phyloP scores from a whole-genome alignment of 2,797 vertebrate species.

The Erithacus rubecula region DNA sequence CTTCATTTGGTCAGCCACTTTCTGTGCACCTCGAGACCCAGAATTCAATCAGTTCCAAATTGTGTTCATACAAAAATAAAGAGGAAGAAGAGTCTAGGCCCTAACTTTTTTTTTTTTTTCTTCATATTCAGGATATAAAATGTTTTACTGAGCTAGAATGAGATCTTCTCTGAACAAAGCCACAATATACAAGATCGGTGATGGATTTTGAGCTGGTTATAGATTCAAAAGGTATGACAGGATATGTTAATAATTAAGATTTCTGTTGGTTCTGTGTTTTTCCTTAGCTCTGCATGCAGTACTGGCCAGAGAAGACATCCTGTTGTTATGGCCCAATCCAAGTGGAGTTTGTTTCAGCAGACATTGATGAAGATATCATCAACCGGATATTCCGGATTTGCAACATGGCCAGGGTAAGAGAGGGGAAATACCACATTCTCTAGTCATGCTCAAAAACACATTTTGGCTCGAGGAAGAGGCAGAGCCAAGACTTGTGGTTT shows the following conservation, averaged over 20 bases:
- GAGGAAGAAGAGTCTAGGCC: neutral
- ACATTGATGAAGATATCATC: constrained; percentile 97
- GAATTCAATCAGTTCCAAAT: neutral
- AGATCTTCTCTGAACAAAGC: neutral
- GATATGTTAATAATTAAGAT: neutral
- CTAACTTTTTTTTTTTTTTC: neutral
- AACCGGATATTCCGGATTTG: constrained; percentile 98
- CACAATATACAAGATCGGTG: neutral
- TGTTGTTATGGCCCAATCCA: constrained; percentile 96
- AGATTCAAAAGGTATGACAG: neutral
- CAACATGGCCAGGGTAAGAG: constrained; percentile 93
- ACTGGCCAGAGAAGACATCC: constrained; percentile 96
- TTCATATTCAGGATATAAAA: neutral
- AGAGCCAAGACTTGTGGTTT: neutral
- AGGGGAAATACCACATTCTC: neutral
- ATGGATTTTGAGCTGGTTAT: neutral
- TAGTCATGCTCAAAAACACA: neutral
- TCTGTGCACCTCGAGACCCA: neutral
- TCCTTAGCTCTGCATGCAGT: constrained; percentile 92
- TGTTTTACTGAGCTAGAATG: neutral
- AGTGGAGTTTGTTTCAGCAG: constrained; percentile 96
- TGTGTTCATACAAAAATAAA: neutral
- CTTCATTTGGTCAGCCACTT: neutral
- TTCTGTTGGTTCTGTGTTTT: neutral
- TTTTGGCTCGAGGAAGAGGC: neutral